phyloP scores from a whole-genome alignment of 2,888 invertebrate genomes.

The Phasia obesa region DNA sequence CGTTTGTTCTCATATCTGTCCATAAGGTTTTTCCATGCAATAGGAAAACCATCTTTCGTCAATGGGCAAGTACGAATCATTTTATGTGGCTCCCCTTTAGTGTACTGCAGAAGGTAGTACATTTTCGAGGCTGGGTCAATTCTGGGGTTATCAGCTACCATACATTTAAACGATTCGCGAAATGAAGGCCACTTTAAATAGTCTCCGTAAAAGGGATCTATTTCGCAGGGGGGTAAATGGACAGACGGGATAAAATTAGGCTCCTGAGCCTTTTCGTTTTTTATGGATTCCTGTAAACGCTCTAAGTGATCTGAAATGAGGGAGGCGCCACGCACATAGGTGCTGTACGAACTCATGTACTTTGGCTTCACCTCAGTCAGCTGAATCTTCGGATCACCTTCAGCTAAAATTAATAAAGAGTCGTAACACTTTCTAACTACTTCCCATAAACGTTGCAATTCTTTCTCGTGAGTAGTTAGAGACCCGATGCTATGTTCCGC shows the following conservation, averaged over 20 bases:
- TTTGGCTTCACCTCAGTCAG: background rate
- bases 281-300: no score
- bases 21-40: constrained; percentile 6
- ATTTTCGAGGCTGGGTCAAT: no score
- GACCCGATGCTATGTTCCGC: background rate
- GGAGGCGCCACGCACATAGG: no score
- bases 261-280: background rate
- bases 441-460: background rate
- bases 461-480: background rate
- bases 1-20: constrained; percentile 27
- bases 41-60: constrained; percentile 17
- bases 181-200: constrained; percentile 9
- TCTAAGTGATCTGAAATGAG: no score
- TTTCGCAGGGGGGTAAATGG: background rate
- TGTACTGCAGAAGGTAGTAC: constrained; percentile 1
- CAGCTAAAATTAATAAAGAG: background rate
- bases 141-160: background rate
- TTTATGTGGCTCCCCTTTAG: constrained; percentile 16
- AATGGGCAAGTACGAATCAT: constrained; percentile 6
- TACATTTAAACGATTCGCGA: background rate
- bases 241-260: background rate
- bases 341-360: no score
- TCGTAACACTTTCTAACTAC: background rate
- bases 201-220: background rate
- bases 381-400: background rate